Evolutionary conservation across 2,113 vertebrate genomes (phyloP).

Genomic region (Zosterops hypoxanthus): DNA sequence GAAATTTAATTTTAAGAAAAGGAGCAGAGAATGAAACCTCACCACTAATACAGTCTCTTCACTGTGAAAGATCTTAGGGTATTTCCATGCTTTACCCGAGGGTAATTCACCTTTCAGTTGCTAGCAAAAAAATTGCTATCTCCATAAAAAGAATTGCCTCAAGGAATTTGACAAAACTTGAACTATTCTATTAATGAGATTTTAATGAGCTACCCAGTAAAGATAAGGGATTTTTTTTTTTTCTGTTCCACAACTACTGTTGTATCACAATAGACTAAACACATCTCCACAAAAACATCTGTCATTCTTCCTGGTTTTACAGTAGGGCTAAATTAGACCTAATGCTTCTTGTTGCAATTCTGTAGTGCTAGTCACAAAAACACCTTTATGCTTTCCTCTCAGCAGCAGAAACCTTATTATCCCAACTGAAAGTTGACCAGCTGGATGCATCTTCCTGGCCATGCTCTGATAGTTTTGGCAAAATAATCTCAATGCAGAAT

Average conservation of each 20-base stretch:
- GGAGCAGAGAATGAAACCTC: constrained; percentile 4
- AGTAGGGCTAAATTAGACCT: neutral
- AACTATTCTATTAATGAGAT: constrained; percentile 68
- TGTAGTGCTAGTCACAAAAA: constrained; percentile 20
- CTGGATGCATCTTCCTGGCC: neutral
- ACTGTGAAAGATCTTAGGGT: neutral
- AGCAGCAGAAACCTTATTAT: constrained; percentile 48
- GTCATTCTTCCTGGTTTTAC: neutral
- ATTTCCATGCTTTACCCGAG: constrained; percentile 1
- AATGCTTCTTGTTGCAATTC: constrained; percentile 44
- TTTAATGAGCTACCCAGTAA: constrained; percentile 70
- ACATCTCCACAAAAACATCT: neutral
- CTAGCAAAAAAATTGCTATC: constrained; percentile 48
- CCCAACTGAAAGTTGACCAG: constrained; percentile 20
- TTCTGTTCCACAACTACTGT: neutral
- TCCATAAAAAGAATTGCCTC: constrained; percentile 54
- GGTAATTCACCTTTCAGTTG: constrained; percentile 50
- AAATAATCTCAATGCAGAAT: neutral
- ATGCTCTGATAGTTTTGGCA: neutral
- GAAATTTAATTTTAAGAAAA: neutral
- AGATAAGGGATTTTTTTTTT: neutral
- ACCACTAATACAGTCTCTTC: neutral
- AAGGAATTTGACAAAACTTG: constrained; percentile 56
- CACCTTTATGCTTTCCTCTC: constrained; percentile 32
- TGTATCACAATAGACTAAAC: neutral